Conservation (phyloP, 2,797 vertebrate genomes). For the Remorina albescens region DNA sequence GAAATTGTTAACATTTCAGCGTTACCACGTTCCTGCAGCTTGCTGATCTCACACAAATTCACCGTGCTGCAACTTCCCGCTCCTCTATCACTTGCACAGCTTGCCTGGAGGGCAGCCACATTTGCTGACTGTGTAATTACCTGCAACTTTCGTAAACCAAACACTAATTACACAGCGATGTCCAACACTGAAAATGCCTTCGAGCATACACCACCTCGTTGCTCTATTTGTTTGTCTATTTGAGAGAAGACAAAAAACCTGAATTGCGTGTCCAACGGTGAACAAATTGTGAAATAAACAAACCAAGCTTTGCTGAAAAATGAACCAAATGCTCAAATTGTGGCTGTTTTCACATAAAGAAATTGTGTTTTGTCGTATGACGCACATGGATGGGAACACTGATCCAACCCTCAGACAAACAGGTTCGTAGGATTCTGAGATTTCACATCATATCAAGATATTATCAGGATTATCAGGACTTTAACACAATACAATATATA, state of each 20-base stretch:
- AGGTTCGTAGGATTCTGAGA: not conserved
- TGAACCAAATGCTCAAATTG: not conserved
- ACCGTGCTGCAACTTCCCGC: slow-evolving; percentile 13
- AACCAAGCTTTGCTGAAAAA: too few relatives aligned
- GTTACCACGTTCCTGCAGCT: not conserved
- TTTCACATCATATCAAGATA: slow-evolving; percentile 7
- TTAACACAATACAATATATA: slow-evolving; percentile 56
- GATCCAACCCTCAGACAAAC: not conserved
- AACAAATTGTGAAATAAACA: not conserved
- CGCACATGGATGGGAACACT: not conserved
- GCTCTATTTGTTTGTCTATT: not conserved
- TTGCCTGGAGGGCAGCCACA: slow-evolving; percentile 9
- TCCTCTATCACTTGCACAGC: slow-evolving; percentile 22
- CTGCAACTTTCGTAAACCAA: slow-evolving; percentile 45
- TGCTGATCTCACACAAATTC: slow-evolving; percentile 41
- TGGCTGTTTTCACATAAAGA: too few relatives aligned
- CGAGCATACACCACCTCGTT: not conserved
- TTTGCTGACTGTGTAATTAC: slow-evolving; percentile 48
- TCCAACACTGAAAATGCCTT: slow-evolving; percentile 9
- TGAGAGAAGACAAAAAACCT: not conserved
- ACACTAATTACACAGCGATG: slow-evolving; percentile 37
- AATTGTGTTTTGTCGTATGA: not conserved
- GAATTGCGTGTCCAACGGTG: not conserved
- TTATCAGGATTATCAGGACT: slow-evolving; percentile 12
- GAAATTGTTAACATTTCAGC: slow-evolving; percentile 12